Evolutionary conservation across 2,797 vertebrate species (phyloP).

Genomic region (Pristis pectinata): DNA sequence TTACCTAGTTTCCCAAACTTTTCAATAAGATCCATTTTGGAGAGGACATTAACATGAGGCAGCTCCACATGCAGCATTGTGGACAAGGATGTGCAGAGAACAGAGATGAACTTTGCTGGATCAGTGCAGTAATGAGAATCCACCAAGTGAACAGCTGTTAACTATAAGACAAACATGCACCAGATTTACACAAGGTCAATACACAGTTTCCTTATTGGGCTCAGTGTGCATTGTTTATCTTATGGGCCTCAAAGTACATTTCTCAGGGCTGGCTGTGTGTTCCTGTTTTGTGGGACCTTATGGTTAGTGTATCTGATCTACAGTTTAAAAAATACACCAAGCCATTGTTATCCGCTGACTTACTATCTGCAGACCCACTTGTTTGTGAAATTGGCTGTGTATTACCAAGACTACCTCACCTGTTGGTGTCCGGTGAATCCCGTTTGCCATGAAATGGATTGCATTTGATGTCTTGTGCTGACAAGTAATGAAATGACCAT

Average conservation of each 20-base stretch:
- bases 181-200: neutral
- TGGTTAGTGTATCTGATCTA: neutral
- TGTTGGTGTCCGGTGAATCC: no score
- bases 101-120: conserved; percentile 94
- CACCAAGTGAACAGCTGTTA: conserved; percentile 87
- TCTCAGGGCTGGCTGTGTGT: no score
- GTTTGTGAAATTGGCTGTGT: no score
- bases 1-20: conserved; percentile 89
- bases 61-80: conserved; percentile 95
- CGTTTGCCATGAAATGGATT: no score
- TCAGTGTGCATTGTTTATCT: neutral
- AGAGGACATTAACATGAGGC: conserved; percentile 89
- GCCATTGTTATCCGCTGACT: neutral
- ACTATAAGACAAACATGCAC: conserved; percentile 52
- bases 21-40: conserved; percentile 95
- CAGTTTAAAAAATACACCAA: neutral
- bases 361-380: no score
- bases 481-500: no score
- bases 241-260: neutral
- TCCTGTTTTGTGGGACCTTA: neutral
- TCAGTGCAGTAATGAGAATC: conserved; percentile 97
- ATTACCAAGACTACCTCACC: no score
- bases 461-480: no score
- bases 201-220: neutral
- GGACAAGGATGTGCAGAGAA: conserved; percentile 87